Evolutionary conservation across 2,797 vertebrate species (phyloP), one percentile per base, ranked within the genome.

Genomic region (Propithecus perrieri): DNA sequence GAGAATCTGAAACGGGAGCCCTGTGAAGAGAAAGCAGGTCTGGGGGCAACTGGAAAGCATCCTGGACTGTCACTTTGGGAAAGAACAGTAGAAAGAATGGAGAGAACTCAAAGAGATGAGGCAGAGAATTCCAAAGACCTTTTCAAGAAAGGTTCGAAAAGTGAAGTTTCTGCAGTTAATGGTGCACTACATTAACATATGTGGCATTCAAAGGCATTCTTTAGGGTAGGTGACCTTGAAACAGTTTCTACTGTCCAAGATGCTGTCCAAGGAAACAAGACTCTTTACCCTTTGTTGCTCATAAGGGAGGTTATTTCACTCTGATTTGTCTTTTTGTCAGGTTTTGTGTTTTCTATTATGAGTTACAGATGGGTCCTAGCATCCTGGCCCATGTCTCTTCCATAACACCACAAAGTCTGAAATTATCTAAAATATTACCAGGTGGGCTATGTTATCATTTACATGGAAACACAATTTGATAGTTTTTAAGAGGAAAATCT

Each of bases 401-500:
- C 26, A 81, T 63, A 72, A 13, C 13, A 55, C 4, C 5, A 1
- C 3, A 48, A 67, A 80, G 2, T 80, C 17, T 65, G 43, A 72
- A 86, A n/a, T 80, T 55, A 43, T 67, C 22, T 93, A 74, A 75
- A 59, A n/a, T 75, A 63, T 57, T 69, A 74, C 15, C 35, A 1
- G 41, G 14, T 30, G 53, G 20, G 2, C 72, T 88, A 4, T 79
- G 13, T 67, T 46, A 61, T 72, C 26, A 30, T 35, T 81, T 78
- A 67, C 43, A 6, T 83, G 9, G 5, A 55, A 63, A 48, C 4
- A 2, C 12, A 75, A 2, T 50, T 91, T 80, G 38, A 35, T 43
- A 67, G 7, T 69, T 96, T 91, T 85, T 43, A 69, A 50, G 71
- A 91, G 90, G 81, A 89, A 87, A 59, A 43, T 76, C 35, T 48